A percentile compares a stretch with the other conserved stretches of the same genome.
Evolutionary conservation across 2,797 vertebrate species (phyloP).

Genomic region (Etheostoma nigrum): DNA sequence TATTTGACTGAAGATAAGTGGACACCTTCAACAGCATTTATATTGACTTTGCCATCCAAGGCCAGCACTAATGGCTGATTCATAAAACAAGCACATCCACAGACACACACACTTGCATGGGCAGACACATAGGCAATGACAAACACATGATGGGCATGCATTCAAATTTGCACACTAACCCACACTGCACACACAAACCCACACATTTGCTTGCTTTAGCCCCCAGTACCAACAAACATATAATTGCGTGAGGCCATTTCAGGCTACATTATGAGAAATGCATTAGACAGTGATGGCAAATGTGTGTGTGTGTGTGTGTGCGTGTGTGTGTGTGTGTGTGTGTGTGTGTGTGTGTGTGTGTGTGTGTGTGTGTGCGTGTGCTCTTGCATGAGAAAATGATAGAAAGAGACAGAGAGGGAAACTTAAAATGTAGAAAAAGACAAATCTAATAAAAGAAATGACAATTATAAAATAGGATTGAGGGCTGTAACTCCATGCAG

Average conservation of each 20-base stretch:
- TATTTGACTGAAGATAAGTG: slow-evolving; percentile 53
- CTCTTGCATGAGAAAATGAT: slow-evolving; percentile 5
- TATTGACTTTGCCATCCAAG: slow-evolving; percentile 55
- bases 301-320: neutral
- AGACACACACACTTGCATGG: slow-evolving; percentile 9
- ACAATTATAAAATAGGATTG: slow-evolving; percentile 37
- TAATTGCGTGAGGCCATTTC: slow-evolving; percentile 69
- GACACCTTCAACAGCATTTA: slow-evolving; percentile 58
- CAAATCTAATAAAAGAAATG: slow-evolving; percentile 13
- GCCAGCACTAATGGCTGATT: slow-evolving; percentile 60
- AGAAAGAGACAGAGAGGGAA: slow-evolving; percentile 1
- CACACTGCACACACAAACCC: slow-evolving; percentile 37
- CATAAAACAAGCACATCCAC: slow-evolving; percentile 15
- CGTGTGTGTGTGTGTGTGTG: neutral
- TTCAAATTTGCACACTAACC: slow-evolving; percentile 30
- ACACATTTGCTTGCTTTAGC: slow-evolving; percentile 60
- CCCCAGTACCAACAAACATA: slow-evolving; percentile 51
- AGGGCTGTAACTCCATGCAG: slow-evolving; percentile 20
- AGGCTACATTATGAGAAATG: slow-evolving; percentile 69
- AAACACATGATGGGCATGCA: slow-evolving; percentile 21
- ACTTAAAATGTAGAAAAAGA: neutral
- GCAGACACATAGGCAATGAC: slow-evolving; percentile 21
- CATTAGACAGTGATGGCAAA: slow-evolving; percentile 73
- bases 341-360: slow-evolving; percentile 11
- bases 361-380: neutral